Conservation (phyloP, 2,797 vertebrate species). For the Clamator glandarius region DNA sequence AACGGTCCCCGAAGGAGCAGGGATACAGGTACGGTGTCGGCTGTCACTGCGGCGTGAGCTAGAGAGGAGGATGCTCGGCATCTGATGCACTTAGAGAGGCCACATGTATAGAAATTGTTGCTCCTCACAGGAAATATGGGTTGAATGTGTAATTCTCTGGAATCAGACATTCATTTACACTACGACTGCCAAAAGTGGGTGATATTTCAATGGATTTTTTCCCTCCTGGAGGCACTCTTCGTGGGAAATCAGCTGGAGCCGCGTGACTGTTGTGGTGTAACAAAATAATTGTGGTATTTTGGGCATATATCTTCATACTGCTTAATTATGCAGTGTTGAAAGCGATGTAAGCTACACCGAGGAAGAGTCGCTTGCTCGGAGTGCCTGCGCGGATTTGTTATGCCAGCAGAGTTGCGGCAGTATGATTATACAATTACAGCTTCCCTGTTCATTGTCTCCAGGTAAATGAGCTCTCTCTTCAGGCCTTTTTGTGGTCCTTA, state of each 20-base stretch:
- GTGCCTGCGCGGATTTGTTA: background rate
- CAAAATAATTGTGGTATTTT: background rate
- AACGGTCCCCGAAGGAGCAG: conserved; percentile 94
- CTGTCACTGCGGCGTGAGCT: accelerated
- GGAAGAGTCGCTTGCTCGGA: background rate
- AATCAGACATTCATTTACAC: accelerated
- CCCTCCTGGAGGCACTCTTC: background rate
- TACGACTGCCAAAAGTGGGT: background rate
- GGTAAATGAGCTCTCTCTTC: background rate
- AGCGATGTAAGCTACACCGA: background rate
- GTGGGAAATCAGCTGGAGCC: background rate
- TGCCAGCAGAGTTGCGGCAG: background rate
- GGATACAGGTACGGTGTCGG: conserved; percentile 88
- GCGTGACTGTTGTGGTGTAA: background rate
- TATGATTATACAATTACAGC: background rate
- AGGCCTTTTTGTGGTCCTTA: background rate
- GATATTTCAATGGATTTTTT: background rate
- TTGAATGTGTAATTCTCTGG: background rate
- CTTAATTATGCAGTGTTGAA: background rate
- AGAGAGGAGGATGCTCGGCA: accelerated
- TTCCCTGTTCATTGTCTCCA: background rate
- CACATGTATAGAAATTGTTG: accelerated
- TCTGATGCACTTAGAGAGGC: background rate
- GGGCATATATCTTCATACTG: background rate
- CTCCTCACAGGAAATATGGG: accelerated